These are phyloP conservation scores for Takifugu ocellatus DNA, from an alignment of 2,797 vertebrate species.

Conservation along the genomic window DNA sequence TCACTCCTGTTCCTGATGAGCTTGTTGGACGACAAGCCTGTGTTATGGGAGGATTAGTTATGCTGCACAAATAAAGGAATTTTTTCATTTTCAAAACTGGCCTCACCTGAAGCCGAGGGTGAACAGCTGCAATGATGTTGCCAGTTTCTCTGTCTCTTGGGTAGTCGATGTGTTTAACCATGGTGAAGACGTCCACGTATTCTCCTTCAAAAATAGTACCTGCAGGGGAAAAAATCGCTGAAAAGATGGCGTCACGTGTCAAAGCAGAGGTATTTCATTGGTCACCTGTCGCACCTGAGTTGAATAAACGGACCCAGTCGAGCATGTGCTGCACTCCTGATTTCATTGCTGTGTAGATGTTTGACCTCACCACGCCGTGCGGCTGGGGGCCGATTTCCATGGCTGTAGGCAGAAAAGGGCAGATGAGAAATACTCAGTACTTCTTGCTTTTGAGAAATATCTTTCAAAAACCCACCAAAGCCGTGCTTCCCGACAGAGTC, in stretches of 20 bases:
- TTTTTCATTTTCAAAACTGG: too few species aligned
- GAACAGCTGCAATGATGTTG: conserved; percentile 73
- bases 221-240: conserved; percentile 23
- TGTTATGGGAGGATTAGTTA: too few species aligned
- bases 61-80: too few species aligned
- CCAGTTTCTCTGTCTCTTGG: conserved; percentile 67
- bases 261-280: background rate
- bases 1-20: background rate
- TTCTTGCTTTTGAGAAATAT: background rate
- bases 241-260: background rate
- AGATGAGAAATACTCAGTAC: background rate
- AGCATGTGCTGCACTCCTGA: conserved; percentile 69
- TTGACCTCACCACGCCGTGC: conserved; percentile 79
- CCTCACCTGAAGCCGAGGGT: conserved; percentile 79
- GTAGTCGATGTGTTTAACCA: conserved; percentile 68
- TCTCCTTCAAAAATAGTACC: conserved; percentile 76
- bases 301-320: conserved; percentile 81
- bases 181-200: conserved; percentile 71
- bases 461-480: conserved; percentile 55
- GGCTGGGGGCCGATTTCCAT: conserved; percentile 85
- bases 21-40: too few species aligned
- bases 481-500: conserved; percentile 77
- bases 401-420: conserved; percentile 48
- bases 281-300: conserved; percentile 72
- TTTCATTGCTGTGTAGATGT: conserved; percentile 74